Base-by-base conservation (phyloP, 2,888 invertebrate species). In the Mythimna loreyi region DNA sequence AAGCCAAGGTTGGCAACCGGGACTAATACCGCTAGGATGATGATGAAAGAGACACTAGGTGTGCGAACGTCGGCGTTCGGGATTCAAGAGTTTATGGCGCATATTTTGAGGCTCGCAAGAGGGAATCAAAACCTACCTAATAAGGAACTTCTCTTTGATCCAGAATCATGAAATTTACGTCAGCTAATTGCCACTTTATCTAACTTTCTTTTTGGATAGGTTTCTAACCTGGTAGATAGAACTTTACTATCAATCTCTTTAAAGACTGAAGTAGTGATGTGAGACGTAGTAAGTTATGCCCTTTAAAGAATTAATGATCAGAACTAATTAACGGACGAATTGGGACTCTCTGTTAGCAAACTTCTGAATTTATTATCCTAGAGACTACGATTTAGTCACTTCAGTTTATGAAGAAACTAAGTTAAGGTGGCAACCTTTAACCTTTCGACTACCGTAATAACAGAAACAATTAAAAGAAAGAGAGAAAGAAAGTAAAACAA, bases 361-460 rank as follows among this genome's bases (percentile, higher is more conserved):
- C 62, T 78, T 76, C 65, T 16, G 28, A 67, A 72, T 78, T 78
- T 67, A 78, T 67, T 72, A 36, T 25, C 28, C 56, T 16, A 28
- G 13, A 45, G 21, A 40, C 23, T 60, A 60, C 23, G 36, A 53
- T 52, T 63, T 28, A 75, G 40, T 40, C 40, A 40, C 40, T 45
- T 33, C 11, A 56, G 13, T 55, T 59, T 58, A 45, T 43, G 16
- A 13, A 43, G 11, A 33, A 58, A 59, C n/a, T 67, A 33, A 53
- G 5, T 45, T 58, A 3, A 8, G 28, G 33, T 47, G 47, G 4
- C 3, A 19, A 28, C 19, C 1, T 52, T 50, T 28, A 28, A 3
- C 43, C 43, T 19, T n/a, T n/a, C n/a, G n/a, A n/a, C n/a, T n/a
- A n/a, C n/a, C n/a, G n/a, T n/a, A n/a, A n/a, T n/a, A n/a, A n/a